phyloP scores from a whole-genome alignment of 2,797 vertebrate species.

The Furcifer pardalis region DNA sequence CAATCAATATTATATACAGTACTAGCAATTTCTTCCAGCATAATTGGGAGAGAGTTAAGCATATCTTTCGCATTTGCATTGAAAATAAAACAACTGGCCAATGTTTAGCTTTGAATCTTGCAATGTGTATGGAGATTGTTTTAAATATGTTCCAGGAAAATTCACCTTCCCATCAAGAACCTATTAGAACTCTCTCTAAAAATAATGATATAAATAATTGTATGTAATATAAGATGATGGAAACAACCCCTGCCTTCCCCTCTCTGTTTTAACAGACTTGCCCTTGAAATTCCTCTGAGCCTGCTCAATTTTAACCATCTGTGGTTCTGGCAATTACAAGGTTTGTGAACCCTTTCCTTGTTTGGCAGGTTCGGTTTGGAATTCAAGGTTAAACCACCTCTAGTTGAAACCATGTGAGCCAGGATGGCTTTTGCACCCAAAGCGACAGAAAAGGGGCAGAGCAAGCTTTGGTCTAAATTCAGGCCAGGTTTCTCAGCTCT shows the following conservation, averaged over 20 bases:
- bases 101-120: background rate
- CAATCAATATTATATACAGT: background rate
- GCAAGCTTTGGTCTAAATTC: slow-evolving; percentile 62
- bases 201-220: background rate
- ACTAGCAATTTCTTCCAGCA: background rate
- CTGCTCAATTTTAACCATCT: slow-evolving; percentile 44
- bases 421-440: slow-evolving; percentile 35
- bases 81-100: background rate
- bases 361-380: slow-evolving; percentile 29
- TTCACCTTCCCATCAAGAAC: background rate
- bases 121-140: background rate
- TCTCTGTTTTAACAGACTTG: background rate
- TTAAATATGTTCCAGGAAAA: background rate
- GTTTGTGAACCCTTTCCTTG: slow-evolving; percentile 19
- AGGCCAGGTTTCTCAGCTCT: slow-evolving; percentile 63
- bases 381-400: slow-evolving; percentile 46
- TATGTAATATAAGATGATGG: background rate
- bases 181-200: background rate
- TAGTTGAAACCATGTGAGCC: slow-evolving; percentile 38
- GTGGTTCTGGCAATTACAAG: slow-evolving; percentile 36
- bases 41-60: background rate
- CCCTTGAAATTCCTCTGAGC: slow-evolving; percentile 13
- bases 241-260: background rate
- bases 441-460: slow-evolving; percentile 44
- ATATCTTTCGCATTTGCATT: background rate